These are phyloP conservation scores for Anguilla obscura DNA, from an alignment of 2,797 vertebrate species.

Conservation along the genomic window DNA sequence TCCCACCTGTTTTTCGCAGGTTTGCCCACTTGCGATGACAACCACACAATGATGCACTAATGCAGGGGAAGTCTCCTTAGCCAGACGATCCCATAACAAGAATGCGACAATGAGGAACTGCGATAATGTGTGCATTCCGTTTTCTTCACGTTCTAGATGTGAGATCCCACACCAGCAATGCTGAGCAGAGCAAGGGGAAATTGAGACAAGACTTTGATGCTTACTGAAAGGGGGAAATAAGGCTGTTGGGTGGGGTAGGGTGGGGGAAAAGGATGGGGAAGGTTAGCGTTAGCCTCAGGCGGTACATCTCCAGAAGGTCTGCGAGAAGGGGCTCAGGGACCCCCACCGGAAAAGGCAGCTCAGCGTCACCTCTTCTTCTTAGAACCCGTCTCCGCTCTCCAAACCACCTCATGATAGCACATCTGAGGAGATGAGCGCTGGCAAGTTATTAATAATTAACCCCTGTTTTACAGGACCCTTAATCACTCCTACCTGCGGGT, in stretches of 20 bases:
- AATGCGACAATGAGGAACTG: background rate
- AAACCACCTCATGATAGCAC: background rate
- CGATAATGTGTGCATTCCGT: background rate
- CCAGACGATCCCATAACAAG: background rate
- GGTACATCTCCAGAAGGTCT: conserved; percentile 46
- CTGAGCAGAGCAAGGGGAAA: background rate
- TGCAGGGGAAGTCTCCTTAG: background rate
- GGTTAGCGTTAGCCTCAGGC: conserved; percentile 50
- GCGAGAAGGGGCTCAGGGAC: conserved; percentile 53
- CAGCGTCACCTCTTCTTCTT: conserved; percentile 61
- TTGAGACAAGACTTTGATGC: background rate
- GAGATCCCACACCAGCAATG: background rate
- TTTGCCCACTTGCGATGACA: no score
- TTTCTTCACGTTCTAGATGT: background rate
- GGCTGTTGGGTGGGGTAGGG: background rate
- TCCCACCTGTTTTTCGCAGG: background rate
- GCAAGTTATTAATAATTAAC: conserved; percentile 15
- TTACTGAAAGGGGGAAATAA: background rate
- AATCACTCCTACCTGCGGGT: background rate
- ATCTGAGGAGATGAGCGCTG: background rate
- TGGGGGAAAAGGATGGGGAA: conserved; percentile 30
- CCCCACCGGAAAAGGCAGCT: conserved; percentile 55
- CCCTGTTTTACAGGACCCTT: background rate
- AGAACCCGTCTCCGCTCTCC: background rate
- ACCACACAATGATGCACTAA: background rate